Evolutionary conservation across 2,888 invertebrate genomes (phyloP), one percentile per base, ranked within the genome.

Genomic region (Yponomeuta evonymella): DNA sequence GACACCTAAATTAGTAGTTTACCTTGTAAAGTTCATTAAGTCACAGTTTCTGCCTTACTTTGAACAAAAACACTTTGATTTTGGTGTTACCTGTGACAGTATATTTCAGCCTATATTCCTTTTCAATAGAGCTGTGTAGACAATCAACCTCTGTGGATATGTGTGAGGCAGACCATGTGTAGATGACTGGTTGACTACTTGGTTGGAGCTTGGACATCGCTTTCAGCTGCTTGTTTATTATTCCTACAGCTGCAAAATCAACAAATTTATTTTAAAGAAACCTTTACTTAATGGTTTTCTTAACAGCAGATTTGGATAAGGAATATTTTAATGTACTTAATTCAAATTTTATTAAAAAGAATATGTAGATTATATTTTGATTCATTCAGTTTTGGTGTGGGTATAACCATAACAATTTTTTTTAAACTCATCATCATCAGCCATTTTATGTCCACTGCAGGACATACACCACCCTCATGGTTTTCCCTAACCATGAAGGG

Each of bases 101-200:
- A 75, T 81, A 73, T 74, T 90, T 90, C 8, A 92, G 75, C 71
- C 71, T 77, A 69, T 78, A 85, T 75, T 91, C 92, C 65, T 84
- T 83, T 72, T 79, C 71, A 67, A 89, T 69, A 64, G 79, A 78
- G 48, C 73, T 70, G 70, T 75, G 77, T 66, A 90, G 81, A 23
- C 76, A 76, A 2, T 73, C 70, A 5, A 89, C 82, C 76, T 74
- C 78, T 43, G 82, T 76, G n/a, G 84, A 83, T 70, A 91, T 84
- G 73, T 82, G 78, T 63, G 72, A 75, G 2, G 81, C 79, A 0
- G 86, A 79, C 92, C 91, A 92, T 10, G 90, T 90, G 3, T 81
- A 81, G 67, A 91, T 87, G 1, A 89, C 82, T 4, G 90, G 85
- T 23, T 84, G 79, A 43, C 80, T 75, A 33, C 75, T 74, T 2